Evolutionary conservation across 2,888 invertebrate genomes (phyloP), one percentile per base, ranked within the genome.

Genomic region (Shargacucullia verbasci): DNA sequence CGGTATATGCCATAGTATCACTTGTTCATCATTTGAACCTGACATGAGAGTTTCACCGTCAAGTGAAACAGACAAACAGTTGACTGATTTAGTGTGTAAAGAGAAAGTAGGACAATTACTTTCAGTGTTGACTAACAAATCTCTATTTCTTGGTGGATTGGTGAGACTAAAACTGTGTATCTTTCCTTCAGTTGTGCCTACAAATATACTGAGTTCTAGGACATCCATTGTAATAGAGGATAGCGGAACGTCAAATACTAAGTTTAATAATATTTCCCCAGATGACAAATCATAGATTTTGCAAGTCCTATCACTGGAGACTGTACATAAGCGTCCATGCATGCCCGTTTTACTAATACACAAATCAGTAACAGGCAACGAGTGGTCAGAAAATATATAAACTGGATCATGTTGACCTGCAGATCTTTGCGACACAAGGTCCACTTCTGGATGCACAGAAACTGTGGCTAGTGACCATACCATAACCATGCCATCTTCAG

Each of bases 401-500:
- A 96, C 81, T 4, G 97, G 96, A 64, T 95, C 95, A 67, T 94
- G 92, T 73, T 95, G 94, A 1, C 95, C 95, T 0, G 95, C 92
- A 37, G 88, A 89, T n/a, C 89, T 87, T 79, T 95, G 95, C 2
- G 90, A 88, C 8, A 90, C 88, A 11, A 92, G 79, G 46, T 90
- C 93, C 6, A 90, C 85, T 73, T 92, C 92, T n/a, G 95, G 94
- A 50, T 93, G 91, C 5, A 92, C 89, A 0, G 96, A 88, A 0
- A 97, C 92, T 43, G 94, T 94, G 0, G 95, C 94, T 20, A 97
- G 83, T 27, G 95, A 95, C 97, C 98, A 99, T 0, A 97, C 96
- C 71, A 98, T 95, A 0, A 98, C 96, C 79, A 97, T 95, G 5
- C 98, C 98, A 92, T 98, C 98, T 75, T 97, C 96, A 9, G 97